Conservation (phyloP, 2,797 vertebrate genomes). For the Morus bassanus region DNA sequence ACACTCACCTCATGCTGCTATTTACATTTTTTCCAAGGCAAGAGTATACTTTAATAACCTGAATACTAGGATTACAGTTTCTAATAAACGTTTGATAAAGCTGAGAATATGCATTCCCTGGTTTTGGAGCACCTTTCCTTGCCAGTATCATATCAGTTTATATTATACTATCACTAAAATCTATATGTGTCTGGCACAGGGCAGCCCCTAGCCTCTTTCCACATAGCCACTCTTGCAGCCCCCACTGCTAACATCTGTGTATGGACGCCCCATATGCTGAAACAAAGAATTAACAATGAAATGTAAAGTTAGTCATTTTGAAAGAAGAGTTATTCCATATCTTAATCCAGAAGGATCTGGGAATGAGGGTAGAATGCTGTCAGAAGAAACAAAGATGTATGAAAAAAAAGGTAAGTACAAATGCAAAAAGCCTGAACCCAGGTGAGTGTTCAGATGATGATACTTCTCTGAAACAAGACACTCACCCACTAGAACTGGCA, state of each 20-base stretch:
- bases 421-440: background rate
- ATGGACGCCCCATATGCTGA: background rate
- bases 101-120: accelerated
- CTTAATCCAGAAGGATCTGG: background rate
- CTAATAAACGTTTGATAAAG: background rate
- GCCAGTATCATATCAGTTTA: background rate
- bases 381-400: background rate
- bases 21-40: background rate
- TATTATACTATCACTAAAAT: background rate
- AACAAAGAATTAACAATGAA: background rate
- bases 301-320: background rate
- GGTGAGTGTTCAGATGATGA: background rate
- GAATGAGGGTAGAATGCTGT: background rate
- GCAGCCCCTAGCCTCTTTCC: background rate
- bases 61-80: background rate
- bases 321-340: background rate
- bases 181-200: accelerated
- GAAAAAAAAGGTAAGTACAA: background rate
- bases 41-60: background rate
- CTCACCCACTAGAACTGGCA: background rate
- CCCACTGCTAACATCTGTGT: accelerated
- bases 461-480: background rate
- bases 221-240: background rate
- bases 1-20: background rate
- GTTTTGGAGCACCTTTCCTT: background rate